phyloP scores from a whole-genome alignment of 1,140 invertebrate species.

The Anastrepha ludens region DNA sequence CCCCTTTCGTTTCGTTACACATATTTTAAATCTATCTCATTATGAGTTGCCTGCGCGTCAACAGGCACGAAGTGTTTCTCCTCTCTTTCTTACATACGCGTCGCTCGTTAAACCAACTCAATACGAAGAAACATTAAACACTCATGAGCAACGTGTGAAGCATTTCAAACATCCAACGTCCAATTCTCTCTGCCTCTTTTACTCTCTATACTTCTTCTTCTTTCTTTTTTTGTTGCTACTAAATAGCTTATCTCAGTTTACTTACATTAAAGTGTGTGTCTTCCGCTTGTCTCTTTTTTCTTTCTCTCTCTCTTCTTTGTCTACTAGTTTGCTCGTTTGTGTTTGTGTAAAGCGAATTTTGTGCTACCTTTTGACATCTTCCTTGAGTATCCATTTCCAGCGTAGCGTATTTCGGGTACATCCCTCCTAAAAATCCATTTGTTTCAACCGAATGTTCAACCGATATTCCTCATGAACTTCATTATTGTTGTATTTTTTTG shows the following conservation, averaged over 20 bases:
- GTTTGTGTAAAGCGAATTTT: constrained; percentile 4
- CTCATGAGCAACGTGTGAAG: neutral
- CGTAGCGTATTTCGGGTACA: no score
- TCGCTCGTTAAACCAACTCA: no score
- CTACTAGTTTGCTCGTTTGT: constrained; percentile 57
- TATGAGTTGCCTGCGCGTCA: no score
- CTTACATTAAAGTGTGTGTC: neutral
- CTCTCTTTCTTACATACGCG: no score
- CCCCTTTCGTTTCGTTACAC: neutral
- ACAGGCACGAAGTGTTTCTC: neutral
- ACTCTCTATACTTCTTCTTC: constrained; percentile 13
- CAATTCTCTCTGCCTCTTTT: neutral
- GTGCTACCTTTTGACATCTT: neutral
- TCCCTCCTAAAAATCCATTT: no score
- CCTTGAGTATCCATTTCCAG: neutral
- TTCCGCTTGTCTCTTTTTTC: constrained; percentile 48
- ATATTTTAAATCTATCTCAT: neutral
- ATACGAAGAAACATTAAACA: no score
- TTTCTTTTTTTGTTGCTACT: constrained; percentile 3
- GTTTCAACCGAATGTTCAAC: neutral
- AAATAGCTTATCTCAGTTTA: neutral
- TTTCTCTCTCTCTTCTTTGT: constrained; percentile 62
- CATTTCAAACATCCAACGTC: neutral
- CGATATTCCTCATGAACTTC: neutral
- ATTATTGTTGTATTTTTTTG: neutral